phyloP scores from a whole-genome alignment of 64 coral and sea anemone species.

The Pocillopora damicornis region DNA sequence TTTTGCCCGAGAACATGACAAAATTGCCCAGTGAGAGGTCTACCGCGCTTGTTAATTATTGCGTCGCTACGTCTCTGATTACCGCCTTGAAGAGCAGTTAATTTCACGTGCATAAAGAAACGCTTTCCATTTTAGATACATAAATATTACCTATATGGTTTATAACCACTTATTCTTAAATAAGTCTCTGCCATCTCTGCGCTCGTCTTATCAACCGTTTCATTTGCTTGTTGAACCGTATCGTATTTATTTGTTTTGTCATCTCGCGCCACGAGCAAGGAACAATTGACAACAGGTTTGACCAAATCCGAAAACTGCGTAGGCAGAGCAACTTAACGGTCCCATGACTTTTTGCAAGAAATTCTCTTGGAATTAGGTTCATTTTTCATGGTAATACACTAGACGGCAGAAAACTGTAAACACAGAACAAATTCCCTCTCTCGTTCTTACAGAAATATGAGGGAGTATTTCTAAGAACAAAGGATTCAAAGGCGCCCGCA shows the following conservation, averaged over 20 bases:
- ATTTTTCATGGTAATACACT: background rate
- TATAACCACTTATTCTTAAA: no score
- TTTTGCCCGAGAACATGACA: no score
- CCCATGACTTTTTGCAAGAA: background rate
- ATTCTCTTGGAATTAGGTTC: background rate
- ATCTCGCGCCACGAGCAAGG: background rate
- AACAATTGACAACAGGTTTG: constrained; percentile 20
- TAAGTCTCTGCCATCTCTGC: background rate
- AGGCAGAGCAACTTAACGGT: background rate
- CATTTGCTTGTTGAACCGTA: background rate
- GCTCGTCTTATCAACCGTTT: background rate
- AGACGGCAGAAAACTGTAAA: background rate
- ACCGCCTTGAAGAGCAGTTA: no score
- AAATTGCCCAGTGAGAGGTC: no score
- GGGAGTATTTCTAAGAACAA: background rate
- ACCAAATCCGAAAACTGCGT: background rate
- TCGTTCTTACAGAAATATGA: background rate
- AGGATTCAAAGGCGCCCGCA: no score
- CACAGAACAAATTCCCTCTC: background rate
- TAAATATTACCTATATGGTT: no score
- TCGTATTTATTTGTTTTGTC: background rate
- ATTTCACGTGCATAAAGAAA: no score
- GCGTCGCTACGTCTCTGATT: no score
- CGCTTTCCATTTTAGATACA: no score
- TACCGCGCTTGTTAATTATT: no score